Evolutionary conservation across 2,113 vertebrate species (phyloP), one percentile per base, ranked within the genome.

Genomic region (Elephas maximus): DNA sequence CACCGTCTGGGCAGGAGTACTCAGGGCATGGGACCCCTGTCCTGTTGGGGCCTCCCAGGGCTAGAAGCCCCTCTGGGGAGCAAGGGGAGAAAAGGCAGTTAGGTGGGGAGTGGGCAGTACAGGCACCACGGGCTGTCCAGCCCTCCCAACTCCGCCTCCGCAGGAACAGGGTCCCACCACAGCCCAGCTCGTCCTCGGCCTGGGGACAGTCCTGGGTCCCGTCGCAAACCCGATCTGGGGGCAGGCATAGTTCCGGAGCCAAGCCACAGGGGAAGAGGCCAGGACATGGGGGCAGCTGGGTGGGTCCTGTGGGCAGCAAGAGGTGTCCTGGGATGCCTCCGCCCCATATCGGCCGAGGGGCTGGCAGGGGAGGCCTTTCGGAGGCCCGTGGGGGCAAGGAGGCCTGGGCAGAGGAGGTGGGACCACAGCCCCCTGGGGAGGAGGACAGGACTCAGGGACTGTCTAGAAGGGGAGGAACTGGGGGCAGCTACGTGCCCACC

Each of bases 141-240:
- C 21, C 60, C 60, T 1, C 18, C 45, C n/a, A 8, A 26, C 6
- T 14, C 1, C 24, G 53, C 79, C 51, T 53, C 48, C 65, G 1
- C 44, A 53, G 67, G 73, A 17, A 51, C 8, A n/a, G 73, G 0
- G 4, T 92, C 60, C 99, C 96, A 99, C 99, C 99, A 67, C 99
- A 99, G 83, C 98, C 94, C 84, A 98, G 92, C 98, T 99, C 99
- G 4, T 99, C 99, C 33, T 99, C 98, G 1, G 99, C 99, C 28
- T 65, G 94, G 2, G 99, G 98, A 96, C 99, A 99, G 97, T 99
- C 98, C 0, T 93, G 74, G 71, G 98, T 11, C 0, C 99, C 99
- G 0, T 99, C 98, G 5, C 99, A 99, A 95, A 99, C 98, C 28
- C 82, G 91, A 0, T 98, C 98, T 23, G 91, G 33, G n/a, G 98